Evolutionary conservation across 1,140 invertebrate species (phyloP).

Genomic region (Bombus affinis): DNA sequence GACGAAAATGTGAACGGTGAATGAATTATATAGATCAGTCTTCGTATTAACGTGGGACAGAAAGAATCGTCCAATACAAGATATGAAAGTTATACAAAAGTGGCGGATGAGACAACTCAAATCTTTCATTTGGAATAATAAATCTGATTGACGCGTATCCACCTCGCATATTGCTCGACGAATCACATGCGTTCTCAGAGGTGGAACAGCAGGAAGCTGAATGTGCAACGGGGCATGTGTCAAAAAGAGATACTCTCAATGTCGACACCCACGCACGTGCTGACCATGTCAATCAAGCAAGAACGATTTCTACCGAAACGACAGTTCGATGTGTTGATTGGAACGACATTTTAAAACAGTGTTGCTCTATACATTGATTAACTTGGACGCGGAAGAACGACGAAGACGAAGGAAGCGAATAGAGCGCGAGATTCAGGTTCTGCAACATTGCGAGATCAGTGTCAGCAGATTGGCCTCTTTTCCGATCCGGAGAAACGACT

Average conservation of each 20-base stretch:
- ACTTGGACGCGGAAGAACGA: too few species aligned
- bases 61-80: background rate
- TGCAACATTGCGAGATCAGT: constrained; percentile 28
- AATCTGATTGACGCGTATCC: constrained; percentile 33
- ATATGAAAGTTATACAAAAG: background rate
- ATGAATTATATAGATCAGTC: background rate
- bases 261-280: constrained; percentile 21
- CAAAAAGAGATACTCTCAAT: constrained; percentile 38
- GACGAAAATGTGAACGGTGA: background rate
- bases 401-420: background rate
- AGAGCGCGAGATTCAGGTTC: constrained; percentile 4
- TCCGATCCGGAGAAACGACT: constrained; percentile 25
- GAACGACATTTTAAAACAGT: background rate
- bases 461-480: constrained; percentile 43
- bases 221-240: constrained; percentile 31
- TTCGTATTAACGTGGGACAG: background rate
- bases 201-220: constrained; percentile 49
- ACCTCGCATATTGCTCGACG: constrained; percentile 24
- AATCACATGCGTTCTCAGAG: constrained; percentile 48
- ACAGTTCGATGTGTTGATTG: background rate
- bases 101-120: background rate
- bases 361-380: background rate
- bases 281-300: too few species aligned
- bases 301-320: background rate
- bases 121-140: constrained; percentile 40